These are phyloP conservation scores for Agriopis leucophaearia DNA, from an alignment of 2,888 invertebrate species.

Conservation along the genomic window DNA sequence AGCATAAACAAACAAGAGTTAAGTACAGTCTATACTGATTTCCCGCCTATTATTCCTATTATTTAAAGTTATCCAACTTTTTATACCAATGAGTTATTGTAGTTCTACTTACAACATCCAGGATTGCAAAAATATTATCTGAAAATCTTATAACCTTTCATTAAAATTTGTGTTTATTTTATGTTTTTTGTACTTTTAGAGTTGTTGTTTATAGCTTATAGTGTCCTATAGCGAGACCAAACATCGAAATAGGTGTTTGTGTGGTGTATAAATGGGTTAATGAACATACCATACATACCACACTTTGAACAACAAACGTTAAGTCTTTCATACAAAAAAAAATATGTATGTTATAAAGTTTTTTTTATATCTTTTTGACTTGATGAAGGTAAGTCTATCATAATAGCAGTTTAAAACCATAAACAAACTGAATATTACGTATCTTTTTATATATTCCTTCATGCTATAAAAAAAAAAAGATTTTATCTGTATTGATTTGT, in stretches of 20 bases:
- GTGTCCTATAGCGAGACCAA: not conserved
- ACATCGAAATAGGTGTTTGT: not conserved
- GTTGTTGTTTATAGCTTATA: not conserved
- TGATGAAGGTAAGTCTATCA: not conserved
- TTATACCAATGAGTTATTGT: not conserved
- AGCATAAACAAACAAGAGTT: not conserved
- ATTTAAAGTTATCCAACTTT: not conserved
- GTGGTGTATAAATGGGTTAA: not conserved
- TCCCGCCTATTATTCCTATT: constrained; percentile 2
- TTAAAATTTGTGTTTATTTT: not conserved
- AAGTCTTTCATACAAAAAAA: not conserved
- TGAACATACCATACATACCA: not conserved
- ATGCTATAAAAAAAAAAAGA: too few relatives aligned
- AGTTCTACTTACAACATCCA: not conserved
- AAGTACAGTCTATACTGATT: not conserved
- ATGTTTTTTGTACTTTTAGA: not conserved
- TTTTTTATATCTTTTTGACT: not conserved
- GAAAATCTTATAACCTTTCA: not conserved
- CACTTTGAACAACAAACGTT: not conserved
- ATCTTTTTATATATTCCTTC: too few relatives aligned
- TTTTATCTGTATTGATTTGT: too few relatives aligned
- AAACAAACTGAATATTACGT: not conserved
- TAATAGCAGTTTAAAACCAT: not conserved
- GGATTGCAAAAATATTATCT: constrained; percentile 1
- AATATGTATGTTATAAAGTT: not conserved